Percentiles rank a stretch among this genome's conserved stretches.
Conservation (phyloP, 2,888 invertebrate species). For the Autographa gamma region DNA sequence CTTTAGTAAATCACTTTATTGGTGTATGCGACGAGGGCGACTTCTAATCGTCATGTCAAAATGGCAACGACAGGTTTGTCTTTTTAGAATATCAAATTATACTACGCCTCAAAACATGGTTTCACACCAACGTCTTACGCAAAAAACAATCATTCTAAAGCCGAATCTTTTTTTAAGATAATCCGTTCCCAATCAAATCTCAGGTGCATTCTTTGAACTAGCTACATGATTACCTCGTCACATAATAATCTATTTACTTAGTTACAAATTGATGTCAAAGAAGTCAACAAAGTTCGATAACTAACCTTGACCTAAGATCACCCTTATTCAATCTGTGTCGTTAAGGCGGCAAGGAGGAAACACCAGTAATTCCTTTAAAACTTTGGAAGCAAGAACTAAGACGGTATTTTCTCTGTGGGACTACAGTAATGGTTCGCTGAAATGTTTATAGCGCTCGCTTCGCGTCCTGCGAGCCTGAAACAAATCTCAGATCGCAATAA, state of each 20-base stretch:
- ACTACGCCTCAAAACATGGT: no score
- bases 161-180: no score
- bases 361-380: constrained; percentile 78
- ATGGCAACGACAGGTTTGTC: not conserved
- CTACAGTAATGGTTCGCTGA: constrained; percentile 80
- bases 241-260: not conserved
- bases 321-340: constrained; percentile 63
- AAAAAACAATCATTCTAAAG: no score
- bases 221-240: not conserved
- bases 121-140: no score
- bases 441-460: constrained; percentile 81
- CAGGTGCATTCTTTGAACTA: no score
- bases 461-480: constrained; percentile 72
- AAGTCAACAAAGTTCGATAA: constrained; percentile 27
- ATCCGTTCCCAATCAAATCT: not conserved
- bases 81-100: no score
- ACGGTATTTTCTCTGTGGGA: constrained; percentile 74
- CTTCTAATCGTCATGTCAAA: not conserved
- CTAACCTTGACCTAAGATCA: constrained; percentile 41
- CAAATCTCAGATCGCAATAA: constrained; percentile 82
- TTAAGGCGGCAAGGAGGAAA: constrained; percentile 56
- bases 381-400: constrained; percentile 76
- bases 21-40: constrained; percentile 16
- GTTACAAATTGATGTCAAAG: not conserved
- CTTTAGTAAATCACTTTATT: constrained; percentile 23